Percentiles rank a stretch among this genome's conserved stretches.
Conservation (phyloP, 2,797 vertebrate genomes). For the Poecilia picta region DNA sequence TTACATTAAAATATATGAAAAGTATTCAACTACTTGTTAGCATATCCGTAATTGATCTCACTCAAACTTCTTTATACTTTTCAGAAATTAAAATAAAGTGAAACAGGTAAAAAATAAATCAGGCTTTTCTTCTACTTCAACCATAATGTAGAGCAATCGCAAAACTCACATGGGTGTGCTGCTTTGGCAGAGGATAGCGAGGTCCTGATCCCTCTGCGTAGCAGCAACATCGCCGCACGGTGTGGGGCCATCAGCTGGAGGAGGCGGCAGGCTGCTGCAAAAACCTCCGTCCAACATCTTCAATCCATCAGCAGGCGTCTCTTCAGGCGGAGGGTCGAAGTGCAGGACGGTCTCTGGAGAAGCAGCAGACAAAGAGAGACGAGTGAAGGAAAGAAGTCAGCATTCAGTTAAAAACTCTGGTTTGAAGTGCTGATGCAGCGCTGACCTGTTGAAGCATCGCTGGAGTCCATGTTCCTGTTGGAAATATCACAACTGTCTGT, state of each 20-base stretch:
- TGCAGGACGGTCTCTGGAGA: constrained; percentile 18
- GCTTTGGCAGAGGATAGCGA: constrained; percentile 78
- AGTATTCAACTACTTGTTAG: neutral
- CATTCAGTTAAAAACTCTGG: neutral
- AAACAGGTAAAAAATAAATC: neutral
- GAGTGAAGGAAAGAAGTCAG: constrained; percentile 7
- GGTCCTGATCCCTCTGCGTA: constrained; percentile 70
- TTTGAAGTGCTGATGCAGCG: no score
- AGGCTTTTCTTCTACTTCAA: no score
- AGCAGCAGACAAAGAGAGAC: neutral
- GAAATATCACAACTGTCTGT: constrained; percentile 20
- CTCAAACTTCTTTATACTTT: neutral
- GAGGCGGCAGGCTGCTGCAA: constrained; percentile 10
- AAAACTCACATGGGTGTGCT: constrained; percentile 77
- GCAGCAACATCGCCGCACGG: constrained; percentile 23
- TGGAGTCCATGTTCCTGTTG: constrained; percentile 18
- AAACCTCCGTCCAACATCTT: constrained; percentile 39
- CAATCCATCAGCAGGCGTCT: constrained; percentile 39
- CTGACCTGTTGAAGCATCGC: constrained; percentile 52
- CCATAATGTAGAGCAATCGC: neutral
- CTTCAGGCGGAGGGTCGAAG: constrained; percentile 45
- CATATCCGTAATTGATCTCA: neutral
- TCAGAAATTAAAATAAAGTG: neutral
- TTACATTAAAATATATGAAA: neutral
- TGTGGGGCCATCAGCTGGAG: constrained; percentile 25